Base-by-base conservation (phyloP, 2,797 vertebrate species). In the Clarias laeviceps region DNA sequence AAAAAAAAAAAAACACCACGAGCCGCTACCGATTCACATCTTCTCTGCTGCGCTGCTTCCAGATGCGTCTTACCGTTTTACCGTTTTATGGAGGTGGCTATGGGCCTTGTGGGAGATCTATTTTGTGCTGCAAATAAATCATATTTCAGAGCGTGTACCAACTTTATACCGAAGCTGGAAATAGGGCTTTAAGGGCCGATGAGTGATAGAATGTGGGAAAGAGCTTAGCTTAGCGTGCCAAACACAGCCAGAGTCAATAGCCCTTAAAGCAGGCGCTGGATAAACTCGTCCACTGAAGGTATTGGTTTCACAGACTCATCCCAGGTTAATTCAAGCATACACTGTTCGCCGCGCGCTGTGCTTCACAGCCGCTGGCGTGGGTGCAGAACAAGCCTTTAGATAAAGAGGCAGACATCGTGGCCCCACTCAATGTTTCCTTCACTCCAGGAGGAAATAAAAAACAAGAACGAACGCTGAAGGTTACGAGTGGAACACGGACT, bases 401-500 rank as follows among this genome's bases (percentile, higher is more conserved):
- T 94, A 93, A 94, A 92, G 93, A 94, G 92, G 93, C 92, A 94
- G 93, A 94, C 92, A 91, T 89, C 88, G 89, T 92, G 93, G 91
- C 93, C 93, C 91, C 91, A 93, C 90, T 88, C 93, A 92, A 93
- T 91, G 93, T 92, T 91, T 89, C 92, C 93, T 92, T 91, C 65
- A 85, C 6, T 81, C 90, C 78, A 45, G n/a, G 59, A 64, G 24
- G 11, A 1, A 9, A 4, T 4, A 59, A 34, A 24, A 27, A 93
- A 92, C 92, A 91, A 40, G 22, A 20, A 61, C 18, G 14, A 61
- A n/a, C 24, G 77, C 45, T 34, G 64, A 77, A 50, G 45, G 62
- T 50, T 68, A 76, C 34, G 54, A 69, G 22, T 66, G 78, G 68
- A 80, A 80, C 82, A 1, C 62, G 57, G 62, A 56, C 54, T 69